Conservation (phyloP, 2,113 vertebrate genomes). For the Cavia porcellus region DNA sequence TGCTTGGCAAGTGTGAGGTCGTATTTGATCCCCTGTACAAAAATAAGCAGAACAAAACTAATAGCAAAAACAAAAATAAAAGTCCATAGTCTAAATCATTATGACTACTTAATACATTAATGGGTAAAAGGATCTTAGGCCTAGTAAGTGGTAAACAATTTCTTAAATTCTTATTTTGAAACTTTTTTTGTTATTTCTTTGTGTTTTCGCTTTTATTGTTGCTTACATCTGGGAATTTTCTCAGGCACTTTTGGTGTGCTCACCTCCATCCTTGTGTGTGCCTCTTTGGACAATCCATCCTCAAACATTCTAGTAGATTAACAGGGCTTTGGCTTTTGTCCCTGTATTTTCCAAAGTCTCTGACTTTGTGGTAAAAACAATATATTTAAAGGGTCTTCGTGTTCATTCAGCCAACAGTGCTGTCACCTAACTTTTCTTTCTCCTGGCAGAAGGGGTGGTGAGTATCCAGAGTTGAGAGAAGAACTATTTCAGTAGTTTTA, state of each 20-base stretch:
- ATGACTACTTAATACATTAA: constrained; percentile 13
- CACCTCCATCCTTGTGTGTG: not conserved
- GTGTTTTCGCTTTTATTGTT: not conserved
- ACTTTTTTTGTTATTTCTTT: not conserved
- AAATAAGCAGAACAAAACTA: no score
- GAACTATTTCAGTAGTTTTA: not conserved
- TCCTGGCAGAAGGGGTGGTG: not conserved
- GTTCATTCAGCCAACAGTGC: not conserved
- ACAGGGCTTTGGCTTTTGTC: not conserved
- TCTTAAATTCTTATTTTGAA: not conserved
- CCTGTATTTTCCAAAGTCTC: not conserved
- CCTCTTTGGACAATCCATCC: not conserved
- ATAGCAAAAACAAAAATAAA: not conserved
- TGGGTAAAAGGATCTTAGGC: not conserved
- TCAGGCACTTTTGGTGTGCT: not conserved
- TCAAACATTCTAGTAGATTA: not conserved
- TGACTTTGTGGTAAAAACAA: constrained; percentile 15
- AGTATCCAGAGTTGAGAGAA: not conserved
- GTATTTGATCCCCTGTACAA: no score
- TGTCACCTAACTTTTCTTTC: not conserved
- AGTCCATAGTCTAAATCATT: not conserved
- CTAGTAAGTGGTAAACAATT: not conserved
- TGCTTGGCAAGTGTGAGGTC: no score
- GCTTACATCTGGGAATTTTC: constrained; percentile 1
- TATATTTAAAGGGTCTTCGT: not conserved